phyloP scores from a whole-genome alignment of 2,888 invertebrate species.

The Saturnia japonica region DNA sequence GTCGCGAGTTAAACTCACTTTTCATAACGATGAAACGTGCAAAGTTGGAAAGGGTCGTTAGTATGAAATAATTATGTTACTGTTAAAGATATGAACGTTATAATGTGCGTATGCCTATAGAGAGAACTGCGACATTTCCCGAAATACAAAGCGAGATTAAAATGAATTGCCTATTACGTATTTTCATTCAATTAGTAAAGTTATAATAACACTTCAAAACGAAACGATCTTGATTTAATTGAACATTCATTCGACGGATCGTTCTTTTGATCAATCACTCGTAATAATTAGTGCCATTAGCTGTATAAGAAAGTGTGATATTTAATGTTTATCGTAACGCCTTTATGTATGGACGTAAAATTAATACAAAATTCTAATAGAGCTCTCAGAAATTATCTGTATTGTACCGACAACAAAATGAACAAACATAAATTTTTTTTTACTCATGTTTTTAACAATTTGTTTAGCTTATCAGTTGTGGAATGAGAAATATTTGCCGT shows the following conservation, averaged over 20 bases:
- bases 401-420: too few species aligned
- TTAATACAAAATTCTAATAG: too few species aligned
- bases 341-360: background rate
- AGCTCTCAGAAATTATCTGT: too few species aligned
- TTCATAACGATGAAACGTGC: too few species aligned
- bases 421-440: too few species aligned
- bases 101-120: background rate
- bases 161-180: constrained; percentile 15
- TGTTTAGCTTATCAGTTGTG: too few species aligned
- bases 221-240: constrained; percentile 10
- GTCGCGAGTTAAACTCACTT: too few species aligned
- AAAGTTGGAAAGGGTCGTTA: too few species aligned
- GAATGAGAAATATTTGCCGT: too few species aligned
- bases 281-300: constrained; percentile 3
- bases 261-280: constrained; percentile 13
- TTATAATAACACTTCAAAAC: constrained; percentile 11
- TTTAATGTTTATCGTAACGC: background rate
- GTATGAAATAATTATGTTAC: too few species aligned
- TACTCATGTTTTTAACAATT: too few species aligned
- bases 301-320: constrained; percentile 7
- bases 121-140: background rate
- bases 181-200: constrained; percentile 18
- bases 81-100: background rate
- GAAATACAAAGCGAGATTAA: background rate
- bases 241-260: constrained; percentile 17